Evolutionary conservation across 2,888 invertebrate genomes (phyloP), one percentile per base, ranked within the genome.

Genomic region (Schrankia costaestrigalis): DNA sequence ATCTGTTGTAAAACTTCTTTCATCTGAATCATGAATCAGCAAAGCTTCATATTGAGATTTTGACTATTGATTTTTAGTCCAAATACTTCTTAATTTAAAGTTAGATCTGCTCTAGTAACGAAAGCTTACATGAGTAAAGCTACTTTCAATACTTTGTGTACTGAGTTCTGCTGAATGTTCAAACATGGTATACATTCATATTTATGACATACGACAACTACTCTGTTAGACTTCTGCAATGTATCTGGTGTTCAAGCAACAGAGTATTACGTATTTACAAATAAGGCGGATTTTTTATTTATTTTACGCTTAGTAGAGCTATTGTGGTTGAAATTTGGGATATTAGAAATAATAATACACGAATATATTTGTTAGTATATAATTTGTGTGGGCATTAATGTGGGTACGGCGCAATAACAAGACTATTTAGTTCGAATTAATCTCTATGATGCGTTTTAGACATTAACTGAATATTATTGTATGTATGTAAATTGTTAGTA

Each of bases 231-330:
- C 34, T 41, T 25, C 41, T 41, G 36, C 2, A 9, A n/a, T 6
- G 18, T 3, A 24, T 35, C 22, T 41, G 31, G 15, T 15, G 15
- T 21, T 1, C 11, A n/a, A n/a, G 23, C 18, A n/a, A 21, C 27
- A 23, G 7, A 10, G 28, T 27, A 36, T 26, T 26, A 43, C 34
- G 36, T 62, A 53, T 55, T 54, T 58, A 56, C 59, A 61, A 59
- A 61, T 63, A 60, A 57, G 46, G 47, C 39, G 31, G 33, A 28
- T 29, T 53, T 63, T 57, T 57, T 70, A 64, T 74, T 70, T 69
- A 71, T 64, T 72, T 66, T 71, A 68, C 66, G 69, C 60, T 70
- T 50, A 48, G 46, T 32, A 45, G 56, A 46, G 40, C 52, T 62
- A 57, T 42, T 46, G 47, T 54, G 45, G 39, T 47, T 40, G 39